phyloP scores from a whole-genome alignment of 1,140 invertebrate genomes.

The Luehdorfia chinensis region DNA sequence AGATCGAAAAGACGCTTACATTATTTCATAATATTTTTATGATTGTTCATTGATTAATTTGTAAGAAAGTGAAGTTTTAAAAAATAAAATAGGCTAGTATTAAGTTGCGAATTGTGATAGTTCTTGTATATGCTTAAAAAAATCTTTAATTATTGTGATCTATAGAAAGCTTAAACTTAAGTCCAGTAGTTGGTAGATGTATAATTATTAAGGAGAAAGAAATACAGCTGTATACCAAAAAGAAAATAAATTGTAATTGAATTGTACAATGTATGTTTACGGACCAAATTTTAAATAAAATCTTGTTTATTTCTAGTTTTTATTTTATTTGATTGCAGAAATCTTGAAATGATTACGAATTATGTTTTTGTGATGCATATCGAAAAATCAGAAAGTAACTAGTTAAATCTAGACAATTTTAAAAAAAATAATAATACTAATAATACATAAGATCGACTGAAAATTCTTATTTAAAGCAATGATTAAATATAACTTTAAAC shows the following conservation, averaged over 20 bases:
- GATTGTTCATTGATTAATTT: constrained; percentile 22
- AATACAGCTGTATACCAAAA: constrained; percentile 47
- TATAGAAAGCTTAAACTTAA: neutral
- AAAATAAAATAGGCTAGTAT: constrained; percentile 10
- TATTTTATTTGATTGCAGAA: too few relatives aligned
- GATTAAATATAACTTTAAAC: too few relatives aligned
- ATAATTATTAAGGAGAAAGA: constrained; percentile 11
- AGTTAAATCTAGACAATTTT: too few relatives aligned
- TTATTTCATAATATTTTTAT: constrained; percentile 34
- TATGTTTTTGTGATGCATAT: too few relatives aligned
- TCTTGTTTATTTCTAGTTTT: neutral
- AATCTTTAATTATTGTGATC: constrained; percentile 13
- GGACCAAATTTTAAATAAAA: constrained; percentile 19
- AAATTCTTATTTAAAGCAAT: too few relatives aligned
- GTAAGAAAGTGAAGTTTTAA: constrained; percentile 22
- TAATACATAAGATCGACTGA: too few relatives aligned
- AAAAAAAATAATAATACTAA: too few relatives aligned
- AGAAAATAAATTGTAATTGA: constrained; percentile 24
- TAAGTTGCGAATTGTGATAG: constrained; percentile 16
- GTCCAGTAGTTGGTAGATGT: constrained; percentile 3
- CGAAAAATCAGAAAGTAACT: too few relatives aligned
- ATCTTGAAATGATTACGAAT: too few relatives aligned
- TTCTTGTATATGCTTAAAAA: constrained; percentile 14
- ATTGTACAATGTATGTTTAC: constrained; percentile 25
- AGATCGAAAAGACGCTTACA: constrained; percentile 30